phyloP scores from a whole-genome alignment of 2,113 vertebrate species.

The Gracilinanus agilis region DNA sequence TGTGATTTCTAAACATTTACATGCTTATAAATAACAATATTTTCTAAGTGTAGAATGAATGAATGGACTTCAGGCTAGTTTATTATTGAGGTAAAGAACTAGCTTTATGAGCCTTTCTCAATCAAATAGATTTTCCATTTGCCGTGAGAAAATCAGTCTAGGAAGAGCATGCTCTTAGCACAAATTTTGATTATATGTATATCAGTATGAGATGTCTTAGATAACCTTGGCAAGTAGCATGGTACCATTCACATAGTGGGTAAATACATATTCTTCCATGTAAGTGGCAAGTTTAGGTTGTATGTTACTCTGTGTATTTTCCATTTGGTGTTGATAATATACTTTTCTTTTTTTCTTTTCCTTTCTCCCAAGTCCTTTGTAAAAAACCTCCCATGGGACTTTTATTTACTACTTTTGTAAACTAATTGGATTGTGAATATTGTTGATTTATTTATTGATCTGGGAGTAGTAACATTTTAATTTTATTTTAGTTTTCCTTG shows the following conservation, averaged over 20 bases:
- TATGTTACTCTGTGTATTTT: fast-evolving
- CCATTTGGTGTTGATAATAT: fast-evolving
- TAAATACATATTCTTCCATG: neutral
- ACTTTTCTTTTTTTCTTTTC: neutral
- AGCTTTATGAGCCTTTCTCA: neutral
- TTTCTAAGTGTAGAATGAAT: neutral
- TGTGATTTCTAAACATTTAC: too few relatives aligned
- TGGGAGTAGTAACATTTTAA: neutral
- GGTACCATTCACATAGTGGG: neutral
- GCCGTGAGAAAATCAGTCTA: neutral
- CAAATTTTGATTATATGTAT: neutral
- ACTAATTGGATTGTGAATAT: neutral
- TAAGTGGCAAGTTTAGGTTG: neutral
- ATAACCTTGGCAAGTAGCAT: neutral
- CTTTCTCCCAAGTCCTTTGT: neutral
- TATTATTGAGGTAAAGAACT: slow-evolving; percentile 7
- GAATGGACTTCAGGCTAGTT: slow-evolving; percentile 4
- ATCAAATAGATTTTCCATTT: neutral
- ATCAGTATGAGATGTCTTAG: fast-evolving
- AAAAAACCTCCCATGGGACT: neutral
- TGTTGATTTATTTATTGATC: neutral
- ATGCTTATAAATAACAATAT: neutral
- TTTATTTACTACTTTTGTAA: neutral
- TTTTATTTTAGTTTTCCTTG: neutral
- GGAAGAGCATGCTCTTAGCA: neutral